These are phyloP conservation scores for Podarcis cretensis DNA, from an alignment of 2,113 vertebrate species.

Conservation along the genomic window DNA sequence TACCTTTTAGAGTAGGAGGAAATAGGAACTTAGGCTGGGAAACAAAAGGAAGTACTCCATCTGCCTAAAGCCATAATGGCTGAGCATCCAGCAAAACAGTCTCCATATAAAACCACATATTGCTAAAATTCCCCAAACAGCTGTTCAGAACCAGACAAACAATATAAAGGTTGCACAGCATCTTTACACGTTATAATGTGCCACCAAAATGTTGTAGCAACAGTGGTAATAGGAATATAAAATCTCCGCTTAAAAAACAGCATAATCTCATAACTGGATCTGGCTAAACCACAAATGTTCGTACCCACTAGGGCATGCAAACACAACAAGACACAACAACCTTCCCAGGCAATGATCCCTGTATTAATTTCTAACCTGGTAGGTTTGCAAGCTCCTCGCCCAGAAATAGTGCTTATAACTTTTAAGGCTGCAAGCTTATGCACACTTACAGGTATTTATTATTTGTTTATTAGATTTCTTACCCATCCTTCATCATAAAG, in stretches of 20 bases:
- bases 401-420: background rate
- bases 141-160: constrained; percentile 28
- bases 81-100: constrained; percentile 6
- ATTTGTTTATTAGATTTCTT: background rate
- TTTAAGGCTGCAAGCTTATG: background rate
- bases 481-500: background rate
- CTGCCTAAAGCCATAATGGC: background rate
- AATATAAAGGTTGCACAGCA: background rate
- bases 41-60: constrained; percentile 33
- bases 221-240: background rate
- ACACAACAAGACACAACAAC: constrained; percentile 37
- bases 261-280: constrained; percentile 20
- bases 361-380: constrained; percentile 1
- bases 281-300: constrained; percentile 30
- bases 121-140: constrained; percentile 28
- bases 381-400: background rate
- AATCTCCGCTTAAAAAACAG: constrained; percentile 36
- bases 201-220: background rate
- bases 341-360: constrained; percentile 1
- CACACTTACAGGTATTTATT: background rate
- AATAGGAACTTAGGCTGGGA: constrained; percentile 17
- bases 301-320: background rate
- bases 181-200: background rate
- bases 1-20: constrained; percentile 35
- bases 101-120: background rate